phyloP scores from a whole-genome alignment of 2,113 vertebrate genomes.

The Peromyscus maniculatus region DNA sequence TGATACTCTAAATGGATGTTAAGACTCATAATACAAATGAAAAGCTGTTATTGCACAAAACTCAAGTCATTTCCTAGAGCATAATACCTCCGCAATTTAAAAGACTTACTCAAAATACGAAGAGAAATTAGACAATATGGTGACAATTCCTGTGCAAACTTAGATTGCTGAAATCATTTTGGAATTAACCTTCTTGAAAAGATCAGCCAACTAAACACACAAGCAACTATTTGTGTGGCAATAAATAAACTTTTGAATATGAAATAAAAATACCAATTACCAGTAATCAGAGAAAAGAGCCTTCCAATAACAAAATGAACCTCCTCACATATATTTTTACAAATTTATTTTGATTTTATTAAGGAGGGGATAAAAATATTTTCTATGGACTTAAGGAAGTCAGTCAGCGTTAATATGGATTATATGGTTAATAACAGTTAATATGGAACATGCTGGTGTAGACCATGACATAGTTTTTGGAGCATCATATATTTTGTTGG shows the following conservation, averaged over 20 bases:
- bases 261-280: slow-evolving; percentile 40
- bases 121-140: slow-evolving; percentile 66
- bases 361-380: background rate
- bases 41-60: slow-evolving; percentile 68
- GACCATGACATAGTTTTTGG: background rate
- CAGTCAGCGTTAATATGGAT: background rate
- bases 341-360: background rate
- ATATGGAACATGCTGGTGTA: too few relatives aligned
- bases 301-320: slow-evolving; percentile 22
- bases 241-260: slow-evolving; percentile 57
- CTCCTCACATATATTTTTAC: background rate
- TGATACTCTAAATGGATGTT: slow-evolving; percentile 70
- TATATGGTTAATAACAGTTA: background rate
- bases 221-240: slow-evolving; percentile 50
- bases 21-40: slow-evolving; percentile 76
- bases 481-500: background rate
- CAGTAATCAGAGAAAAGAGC: slow-evolving; percentile 39
- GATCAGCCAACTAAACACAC: slow-evolving; percentile 47
- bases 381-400: background rate
- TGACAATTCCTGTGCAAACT: slow-evolving; percentile 41
- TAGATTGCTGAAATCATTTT: slow-evolving; percentile 65
- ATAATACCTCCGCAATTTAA: slow-evolving; percentile 57
- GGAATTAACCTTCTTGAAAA: slow-evolving; percentile 57
- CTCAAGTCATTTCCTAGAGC: slow-evolving; percentile 63
- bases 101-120: slow-evolving; percentile 68